Evolutionary conservation across 2,113 vertebrate genomes (phyloP), one percentile per base, ranked within the genome.

Genomic region (Cololabis saira): DNA sequence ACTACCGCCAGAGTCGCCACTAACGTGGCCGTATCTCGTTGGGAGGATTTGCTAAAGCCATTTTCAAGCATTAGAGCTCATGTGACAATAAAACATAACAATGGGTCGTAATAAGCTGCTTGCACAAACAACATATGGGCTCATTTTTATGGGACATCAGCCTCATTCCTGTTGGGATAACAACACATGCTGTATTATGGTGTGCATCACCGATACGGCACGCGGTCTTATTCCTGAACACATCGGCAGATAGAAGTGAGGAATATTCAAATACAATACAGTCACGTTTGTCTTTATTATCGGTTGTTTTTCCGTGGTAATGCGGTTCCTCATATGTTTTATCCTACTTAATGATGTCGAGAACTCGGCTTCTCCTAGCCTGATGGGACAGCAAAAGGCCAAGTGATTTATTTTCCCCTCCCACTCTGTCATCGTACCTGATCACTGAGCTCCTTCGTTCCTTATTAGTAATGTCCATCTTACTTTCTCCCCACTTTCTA

Each of bases 381-480:
- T 78, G 75, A 85, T 51, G 72, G 74, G 73, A 74, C 43, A 5
- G 55, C 33, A 27, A 86, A 82, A 83, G 87, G 82, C 74, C 84
- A 72, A 72, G 61, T 81, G 70, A 74, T 72, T 80, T 72, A 44
- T 63, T 53, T 58, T 44, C 63, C 64, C 74, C 62, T 74, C 65
- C 76, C 50, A 22, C 1, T 33, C 65, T 78, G 72, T 86, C 73
- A 75, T 84, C 71, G 83, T 42, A 30, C 57, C 94, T 93, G 92
- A 94, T 94, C 91, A 91, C 92, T 90, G 92, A 92, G 92, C 86
- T 88, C 90, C 92, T 81, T 91, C 84, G 63, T 89, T 89, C 86
- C 95, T 96, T 97, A 95, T 98, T 98, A 98, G 95, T 87, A 88
- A 94, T 89, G 95, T 96, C 96, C 95, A 95, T 97, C 95, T 95